These are phyloP conservation scores for Naja naja DNA, from an alignment of 2,113 vertebrate species.

Conservation along the genomic window DNA sequence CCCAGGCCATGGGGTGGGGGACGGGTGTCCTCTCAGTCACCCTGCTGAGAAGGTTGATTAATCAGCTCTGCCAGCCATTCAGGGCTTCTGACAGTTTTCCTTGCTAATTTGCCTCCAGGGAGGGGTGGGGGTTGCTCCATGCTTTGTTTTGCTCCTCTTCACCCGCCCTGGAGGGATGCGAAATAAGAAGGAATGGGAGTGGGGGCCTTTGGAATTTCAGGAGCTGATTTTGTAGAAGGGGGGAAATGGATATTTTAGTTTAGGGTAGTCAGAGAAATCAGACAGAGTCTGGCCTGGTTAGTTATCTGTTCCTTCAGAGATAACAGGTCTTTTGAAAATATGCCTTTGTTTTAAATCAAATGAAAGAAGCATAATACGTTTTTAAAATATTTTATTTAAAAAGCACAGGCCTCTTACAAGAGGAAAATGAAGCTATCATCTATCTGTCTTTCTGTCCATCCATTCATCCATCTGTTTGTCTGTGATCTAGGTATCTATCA, in stretches of 20 bases:
- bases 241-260: not conserved
- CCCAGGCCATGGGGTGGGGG: not conserved
- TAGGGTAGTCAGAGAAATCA: not conserved
- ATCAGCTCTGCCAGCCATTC: not conserved
- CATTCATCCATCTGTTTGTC: not conserved
- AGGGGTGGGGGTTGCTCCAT: not conserved
- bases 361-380: not conserved
- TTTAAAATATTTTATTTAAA: not conserved
- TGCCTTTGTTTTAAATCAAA: not conserved
- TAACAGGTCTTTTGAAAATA: not conserved
- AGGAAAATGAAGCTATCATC: not conserved
- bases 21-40: not conserved
- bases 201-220: not conserved
- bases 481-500: too few species aligned
- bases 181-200: not conserved
- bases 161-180: not conserved
- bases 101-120: not conserved
- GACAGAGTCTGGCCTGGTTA: not conserved
- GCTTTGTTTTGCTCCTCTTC: constrained; percentile 8
- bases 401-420: not conserved
- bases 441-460: too few species aligned
- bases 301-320: not conserved
- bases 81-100: constrained; percentile 8
- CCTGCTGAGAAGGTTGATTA: not conserved
- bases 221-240: not conserved